These are phyloP conservation scores for Lithophane leautieri DNA, from an alignment of 2,888 invertebrate species.

Conservation along the genomic window DNA sequence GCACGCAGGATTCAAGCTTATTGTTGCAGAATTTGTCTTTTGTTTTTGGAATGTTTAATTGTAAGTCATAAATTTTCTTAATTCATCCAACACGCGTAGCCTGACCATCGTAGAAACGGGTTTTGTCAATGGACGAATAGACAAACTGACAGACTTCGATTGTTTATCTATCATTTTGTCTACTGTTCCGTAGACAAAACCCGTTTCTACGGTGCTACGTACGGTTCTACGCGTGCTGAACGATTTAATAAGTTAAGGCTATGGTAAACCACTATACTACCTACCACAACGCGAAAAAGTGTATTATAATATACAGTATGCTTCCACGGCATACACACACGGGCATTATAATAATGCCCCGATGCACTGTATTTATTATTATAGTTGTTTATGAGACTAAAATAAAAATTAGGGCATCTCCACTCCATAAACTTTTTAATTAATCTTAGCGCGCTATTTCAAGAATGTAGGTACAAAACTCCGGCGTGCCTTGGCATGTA, in stretches of 20 bases:
- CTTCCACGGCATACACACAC: background rate
- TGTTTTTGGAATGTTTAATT: background rate
- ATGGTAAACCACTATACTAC: background rate
- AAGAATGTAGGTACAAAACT: background rate
- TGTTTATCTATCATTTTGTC: no score
- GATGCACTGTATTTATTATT: no score
- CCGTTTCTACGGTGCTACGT: no score
- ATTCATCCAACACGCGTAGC: background rate
- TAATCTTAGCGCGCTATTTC: background rate
- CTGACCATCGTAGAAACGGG: no score
- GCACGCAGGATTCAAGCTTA: background rate
- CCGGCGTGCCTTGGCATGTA: background rate
- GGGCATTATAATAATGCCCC: background rate
- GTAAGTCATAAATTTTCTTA: background rate
- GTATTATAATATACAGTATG: background rate
- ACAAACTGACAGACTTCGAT: no score
- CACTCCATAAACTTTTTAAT: conserved; percentile 6
- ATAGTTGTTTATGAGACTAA: no score
- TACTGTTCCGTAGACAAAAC: no score
- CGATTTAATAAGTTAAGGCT: background rate
- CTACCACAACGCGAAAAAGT: background rate
- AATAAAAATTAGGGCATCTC: background rate
- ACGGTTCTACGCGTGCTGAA: no score
- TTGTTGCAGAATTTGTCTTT: background rate
- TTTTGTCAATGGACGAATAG: no score